Evolutionary conservation across 1,140 invertebrate genomes (phyloP).

Genomic region (Bombus terrestris): DNA sequence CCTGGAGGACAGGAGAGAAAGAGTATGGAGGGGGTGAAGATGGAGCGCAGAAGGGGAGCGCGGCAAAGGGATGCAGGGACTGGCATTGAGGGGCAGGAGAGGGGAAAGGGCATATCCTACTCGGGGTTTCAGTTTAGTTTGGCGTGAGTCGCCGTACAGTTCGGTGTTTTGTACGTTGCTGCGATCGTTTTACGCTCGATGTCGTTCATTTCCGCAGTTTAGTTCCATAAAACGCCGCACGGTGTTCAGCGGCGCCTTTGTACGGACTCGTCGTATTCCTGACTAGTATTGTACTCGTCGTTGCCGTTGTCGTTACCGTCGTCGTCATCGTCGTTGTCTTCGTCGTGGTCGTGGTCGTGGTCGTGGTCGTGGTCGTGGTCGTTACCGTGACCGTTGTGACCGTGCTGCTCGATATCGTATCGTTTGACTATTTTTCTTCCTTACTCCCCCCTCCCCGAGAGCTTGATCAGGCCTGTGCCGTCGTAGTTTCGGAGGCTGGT

Average conservation of each 20-base stretch:
- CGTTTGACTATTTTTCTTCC: background rate
- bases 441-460: background rate
- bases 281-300: background rate
- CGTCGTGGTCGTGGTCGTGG: background rate
- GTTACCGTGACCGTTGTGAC: background rate
- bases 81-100: slow-evolving; percentile 44
- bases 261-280: slow-evolving; percentile 42
- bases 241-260: slow-evolving; percentile 47
- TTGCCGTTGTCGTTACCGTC: background rate
- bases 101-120: slow-evolving; percentile 67
- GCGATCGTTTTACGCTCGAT: slow-evolving; percentile 24
- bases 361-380: slow-evolving; percentile 3
- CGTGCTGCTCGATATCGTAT: background rate
- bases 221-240: slow-evolving; percentile 39
- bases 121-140: slow-evolving; percentile 61
- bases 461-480: background rate
- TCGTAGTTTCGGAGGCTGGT: background rate
- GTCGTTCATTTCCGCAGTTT: slow-evolving; percentile 34
- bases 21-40: slow-evolving; percentile 34
- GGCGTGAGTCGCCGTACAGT: slow-evolving; percentile 53
- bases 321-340: background rate
- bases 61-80: slow-evolving; percentile 51
- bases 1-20: slow-evolving; percentile 54
- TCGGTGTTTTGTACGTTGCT: slow-evolving; percentile 25
- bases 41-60: slow-evolving; percentile 31